These are phyloP conservation scores for Mylabris sibirica DNA, from an alignment of 2,888 invertebrate species.

Conservation along the genomic window DNA sequence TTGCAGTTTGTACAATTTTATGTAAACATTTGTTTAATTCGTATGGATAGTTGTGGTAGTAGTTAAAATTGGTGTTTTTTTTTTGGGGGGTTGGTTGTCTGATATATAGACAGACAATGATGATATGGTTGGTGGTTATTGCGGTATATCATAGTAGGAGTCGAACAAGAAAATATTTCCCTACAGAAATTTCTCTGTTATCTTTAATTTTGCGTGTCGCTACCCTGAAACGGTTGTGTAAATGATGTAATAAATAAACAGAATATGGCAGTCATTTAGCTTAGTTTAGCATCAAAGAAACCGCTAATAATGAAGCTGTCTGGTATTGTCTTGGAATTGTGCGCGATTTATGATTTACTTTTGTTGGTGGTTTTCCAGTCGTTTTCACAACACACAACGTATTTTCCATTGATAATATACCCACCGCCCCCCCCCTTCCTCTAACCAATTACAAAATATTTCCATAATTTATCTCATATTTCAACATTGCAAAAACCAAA, in stretches of 20 bases:
- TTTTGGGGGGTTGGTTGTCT: not conserved
- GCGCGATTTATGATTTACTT: slow-evolving; percentile 31
- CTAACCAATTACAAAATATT: slow-evolving; percentile 3
- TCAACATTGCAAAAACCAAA: not conserved
- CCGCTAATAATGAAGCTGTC: slow-evolving; percentile 36
- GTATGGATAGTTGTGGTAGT: not conserved
- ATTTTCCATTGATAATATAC: slow-evolving; percentile 3
- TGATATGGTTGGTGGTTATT: not conserved
- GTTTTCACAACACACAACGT: slow-evolving; percentile 1
- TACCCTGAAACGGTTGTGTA: slow-evolving; percentile 26
- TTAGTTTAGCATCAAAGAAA: slow-evolving; percentile 35
- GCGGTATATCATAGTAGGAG: not conserved
- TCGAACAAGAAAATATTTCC: slow-evolving; percentile 19
- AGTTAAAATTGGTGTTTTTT: not conserved
- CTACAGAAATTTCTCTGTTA: slow-evolving; percentile 26
- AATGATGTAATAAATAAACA: slow-evolving; percentile 37
- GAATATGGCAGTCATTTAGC: slow-evolving; percentile 36
- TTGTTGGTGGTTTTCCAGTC: slow-evolving; percentile 14
- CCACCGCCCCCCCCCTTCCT: not conserved
- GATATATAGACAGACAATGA: not conserved
- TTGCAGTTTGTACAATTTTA: slow-evolving; percentile 50
- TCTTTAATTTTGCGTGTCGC: slow-evolving; percentile 30
- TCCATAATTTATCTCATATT: not conserved
- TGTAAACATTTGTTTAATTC: slow-evolving; percentile 50
- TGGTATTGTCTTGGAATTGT: slow-evolving; percentile 29